These are phyloP conservation scores for Archips crataeganus DNA, from an alignment of 2,888 invertebrate species.

Conservation along the genomic window DNA sequence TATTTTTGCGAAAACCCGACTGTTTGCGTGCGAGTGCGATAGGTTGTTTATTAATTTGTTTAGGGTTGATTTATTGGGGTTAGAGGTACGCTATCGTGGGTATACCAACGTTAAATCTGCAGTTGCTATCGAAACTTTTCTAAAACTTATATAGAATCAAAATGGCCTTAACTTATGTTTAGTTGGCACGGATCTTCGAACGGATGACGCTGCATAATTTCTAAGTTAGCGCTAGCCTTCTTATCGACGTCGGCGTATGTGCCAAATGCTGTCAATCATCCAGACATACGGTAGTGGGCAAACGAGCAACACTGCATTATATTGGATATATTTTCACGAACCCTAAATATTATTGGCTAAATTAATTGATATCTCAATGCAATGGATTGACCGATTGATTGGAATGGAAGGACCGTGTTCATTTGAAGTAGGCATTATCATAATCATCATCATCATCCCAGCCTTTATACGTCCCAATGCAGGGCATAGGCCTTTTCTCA, in stretches of 20 bases:
- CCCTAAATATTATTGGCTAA: no score
- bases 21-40: slow-evolving; percentile 14
- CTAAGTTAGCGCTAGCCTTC: slow-evolving; percentile 26
- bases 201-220: slow-evolving; percentile 30
- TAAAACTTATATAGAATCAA: not conserved
- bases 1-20: slow-evolving; percentile 32
- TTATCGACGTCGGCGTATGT: slow-evolving; percentile 25
- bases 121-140: not conserved
- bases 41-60: slow-evolving; percentile 15
- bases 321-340: no score
- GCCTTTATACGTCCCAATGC: no score
- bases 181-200: slow-evolving; percentile 29
- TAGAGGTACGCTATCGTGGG: not conserved
- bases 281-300: not conserved
- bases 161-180: slow-evolving; percentile 6
- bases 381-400: no score
- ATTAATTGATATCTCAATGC: no score
- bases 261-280: slow-evolving; percentile 39
- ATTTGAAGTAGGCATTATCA: no score
- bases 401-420: no score
- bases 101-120: not conserved
- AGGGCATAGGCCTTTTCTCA: no score
- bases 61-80: slow-evolving; percentile 18
- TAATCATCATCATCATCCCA: no score
- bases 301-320: no score